Base-by-base conservation (phyloP, 1,140 invertebrate genomes). In the Hylyphantes graminicola region DNA sequence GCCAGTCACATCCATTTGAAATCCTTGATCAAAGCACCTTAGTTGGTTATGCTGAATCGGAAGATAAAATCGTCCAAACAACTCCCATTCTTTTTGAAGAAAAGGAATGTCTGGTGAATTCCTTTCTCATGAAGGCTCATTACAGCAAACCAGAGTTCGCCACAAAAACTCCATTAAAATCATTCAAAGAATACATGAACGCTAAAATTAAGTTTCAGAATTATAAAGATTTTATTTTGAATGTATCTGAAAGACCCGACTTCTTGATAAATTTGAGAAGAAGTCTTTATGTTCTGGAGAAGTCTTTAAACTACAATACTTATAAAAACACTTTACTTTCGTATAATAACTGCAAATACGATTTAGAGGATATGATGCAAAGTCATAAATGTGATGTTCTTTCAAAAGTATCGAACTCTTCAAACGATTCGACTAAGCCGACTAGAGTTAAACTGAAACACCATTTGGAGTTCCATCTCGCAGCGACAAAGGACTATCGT, bases 251-350 rank as follows among this genome's bases (percentile, higher is more conserved):
- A 7, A n/a, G 75, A 65, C 72, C 72, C 12, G 21, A 17, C 17
- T 17, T 83, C 19, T 10, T 83, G 50, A 64, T 53, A 6, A 21
- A 72, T n/a, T 11, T 83, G 11, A 83, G 55, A 50, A 75, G 54
- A 7, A 59, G 54, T 15, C 15, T 83, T 12, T 83, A 83, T 53
- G 61, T 75, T 9, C 74, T 67, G n/a, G 80, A 83, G 57, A 83
- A 74, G 67, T 35, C 80, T 50, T 17, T 83, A 7, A 64, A 83
- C 50, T 83, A 83, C 50, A 83, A 83, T 57, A 75, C 61, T 19
- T 74, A 67, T 53, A 61, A 83, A 67, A 74, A 73, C 12, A 55
- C 70, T 15, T 15, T 83, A 35, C 19, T 83, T 5, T 68, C 59
- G 15, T 83, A 74, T n/a, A 74, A 67, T 51, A 17, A 67, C 17